These are phyloP conservation scores for Oryzias javanicus DNA, from an alignment of 2,113 vertebrate species.

Conservation along the genomic window DNA sequence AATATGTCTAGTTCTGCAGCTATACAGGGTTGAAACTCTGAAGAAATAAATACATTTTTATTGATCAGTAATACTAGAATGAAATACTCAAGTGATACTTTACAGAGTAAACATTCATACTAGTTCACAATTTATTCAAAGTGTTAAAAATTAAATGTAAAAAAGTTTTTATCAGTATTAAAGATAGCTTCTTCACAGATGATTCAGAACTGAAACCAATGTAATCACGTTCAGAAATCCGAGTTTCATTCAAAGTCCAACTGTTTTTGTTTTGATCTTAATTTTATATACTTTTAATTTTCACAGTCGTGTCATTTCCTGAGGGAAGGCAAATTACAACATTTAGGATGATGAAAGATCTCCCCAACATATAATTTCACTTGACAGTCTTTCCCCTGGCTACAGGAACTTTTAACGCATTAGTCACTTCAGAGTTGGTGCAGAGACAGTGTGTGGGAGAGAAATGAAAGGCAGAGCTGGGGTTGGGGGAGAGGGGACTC, in stretches of 20 bases:
- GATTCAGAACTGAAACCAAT: too few relatives aligned
- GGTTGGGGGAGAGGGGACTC: slow-evolving; percentile 17
- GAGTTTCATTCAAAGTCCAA: not conserved
- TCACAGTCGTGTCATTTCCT: slow-evolving; percentile 33
- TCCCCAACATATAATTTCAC: slow-evolving; percentile 46
- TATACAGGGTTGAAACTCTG: too few relatives aligned
- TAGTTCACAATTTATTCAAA: too few relatives aligned
- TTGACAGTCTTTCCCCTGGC: slow-evolving; percentile 59
- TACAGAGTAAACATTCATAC: too few relatives aligned
- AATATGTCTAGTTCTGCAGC: too few relatives aligned
- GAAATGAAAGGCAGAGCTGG: slow-evolving; percentile 42
- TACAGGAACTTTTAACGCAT: slow-evolving; percentile 56
- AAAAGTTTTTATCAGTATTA: too few relatives aligned
- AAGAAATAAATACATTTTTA: too few relatives aligned
- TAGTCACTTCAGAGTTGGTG: slow-evolving; percentile 48
- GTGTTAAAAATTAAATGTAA: too few relatives aligned
- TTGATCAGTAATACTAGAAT: too few relatives aligned
- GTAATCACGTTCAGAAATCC: too few relatives aligned
- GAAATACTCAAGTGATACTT: too few relatives aligned
- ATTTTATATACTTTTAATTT: slow-evolving; percentile 32
- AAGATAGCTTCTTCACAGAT: too few relatives aligned
- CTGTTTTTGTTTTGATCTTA: slow-evolving; percentile 13
- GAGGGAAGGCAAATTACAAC: slow-evolving; percentile 40
- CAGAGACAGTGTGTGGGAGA: slow-evolving; percentile 57
- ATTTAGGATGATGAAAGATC: slow-evolving; percentile 45